Evolutionary conservation across 2,113 vertebrate species (phyloP).

Genomic region (Hylia prasina): DNA sequence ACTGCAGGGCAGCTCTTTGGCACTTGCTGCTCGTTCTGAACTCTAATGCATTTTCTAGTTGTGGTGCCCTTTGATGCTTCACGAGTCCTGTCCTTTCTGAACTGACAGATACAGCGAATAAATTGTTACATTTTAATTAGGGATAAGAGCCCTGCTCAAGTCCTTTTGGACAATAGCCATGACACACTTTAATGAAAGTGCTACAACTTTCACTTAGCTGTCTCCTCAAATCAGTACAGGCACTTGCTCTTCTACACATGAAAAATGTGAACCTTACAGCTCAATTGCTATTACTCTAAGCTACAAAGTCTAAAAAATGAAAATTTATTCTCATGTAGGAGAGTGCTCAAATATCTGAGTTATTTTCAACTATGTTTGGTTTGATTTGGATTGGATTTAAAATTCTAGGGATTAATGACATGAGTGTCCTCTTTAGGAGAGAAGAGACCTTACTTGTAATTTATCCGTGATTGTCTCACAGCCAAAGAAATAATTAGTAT

Average conservation of each 20-base stretch:
- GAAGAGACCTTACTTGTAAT: background rate
- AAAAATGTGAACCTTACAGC: background rate
- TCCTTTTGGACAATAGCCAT: background rate
- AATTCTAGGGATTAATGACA: background rate
- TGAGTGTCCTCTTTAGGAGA: background rate
- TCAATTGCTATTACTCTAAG: background rate
- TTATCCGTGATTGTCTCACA: background rate
- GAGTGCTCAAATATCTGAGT: background rate
- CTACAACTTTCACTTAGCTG: background rate
- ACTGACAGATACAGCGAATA: background rate
- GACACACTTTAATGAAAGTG: background rate
- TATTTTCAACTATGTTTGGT: background rate
- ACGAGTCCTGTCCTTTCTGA: background rate
- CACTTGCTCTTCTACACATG: background rate
- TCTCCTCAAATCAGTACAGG: background rate
- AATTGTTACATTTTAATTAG: slow-evolving; percentile 27
- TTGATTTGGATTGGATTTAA: background rate
- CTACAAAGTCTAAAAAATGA: background rate
- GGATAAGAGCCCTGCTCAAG: background rate
- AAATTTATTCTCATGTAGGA: background rate
- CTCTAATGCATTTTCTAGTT: background rate
- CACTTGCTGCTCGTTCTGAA: background rate
- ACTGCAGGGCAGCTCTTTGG: background rate
- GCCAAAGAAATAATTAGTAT: background rate
- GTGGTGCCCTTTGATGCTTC: background rate